Evolutionary conservation across 1,140 invertebrate species (phyloP), one percentile per base, ranked within the genome.

Genomic region (Fragariocoptes setiger): DNA sequence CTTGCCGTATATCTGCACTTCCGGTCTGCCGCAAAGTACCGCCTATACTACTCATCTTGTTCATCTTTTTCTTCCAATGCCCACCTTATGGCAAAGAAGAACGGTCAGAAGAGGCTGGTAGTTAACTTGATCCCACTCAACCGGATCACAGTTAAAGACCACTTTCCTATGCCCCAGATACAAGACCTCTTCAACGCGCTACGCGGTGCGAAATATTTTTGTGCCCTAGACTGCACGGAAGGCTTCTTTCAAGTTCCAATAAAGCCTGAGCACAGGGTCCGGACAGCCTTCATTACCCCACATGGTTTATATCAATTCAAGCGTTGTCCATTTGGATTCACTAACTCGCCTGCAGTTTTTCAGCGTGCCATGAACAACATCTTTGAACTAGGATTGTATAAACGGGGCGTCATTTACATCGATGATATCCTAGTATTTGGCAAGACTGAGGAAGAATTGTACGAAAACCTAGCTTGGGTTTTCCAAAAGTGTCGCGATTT

Each of bases 61-160:
- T n/a, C n/a, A n/a, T n/a, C n/a, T n/a, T n/a, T n/a, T n/a, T n/a
- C n/a, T n/a, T n/a, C n/a, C n/a, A n/a, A n/a, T n/a, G n/a, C n/a
- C n/a, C n/a, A n/a, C n/a, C n/a, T n/a, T n/a, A n/a, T n/a, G n/a
- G n/a, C n/a, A n/a, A n/a, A n/a, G n/a, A n/a, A n/a, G n/a, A n/a
- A n/a, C n/a, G n/a, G n/a, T n/a, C n/a, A n/a, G n/a, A n/a, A n/a
- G n/a, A n/a, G n/a, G n/a, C 62, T 64, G 40, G 63, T 62, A 50
- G 47, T 65, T 1, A 62, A 67, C 45, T 66, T 56, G 45, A 46
- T 62, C n/a, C 14, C 36, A n/a, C 38, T 67, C 16, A 66, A 67
- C 48, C 4, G 15, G 40, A 50, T 41, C 0, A 63, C 54, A 0
- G 51, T 53, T 0, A 49, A 52, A 42, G 62, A 67, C 47, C 51